These are phyloP conservation scores for Junonia oenone DNA, from an alignment of 2,888 invertebrate species.

Conservation along the genomic window DNA sequence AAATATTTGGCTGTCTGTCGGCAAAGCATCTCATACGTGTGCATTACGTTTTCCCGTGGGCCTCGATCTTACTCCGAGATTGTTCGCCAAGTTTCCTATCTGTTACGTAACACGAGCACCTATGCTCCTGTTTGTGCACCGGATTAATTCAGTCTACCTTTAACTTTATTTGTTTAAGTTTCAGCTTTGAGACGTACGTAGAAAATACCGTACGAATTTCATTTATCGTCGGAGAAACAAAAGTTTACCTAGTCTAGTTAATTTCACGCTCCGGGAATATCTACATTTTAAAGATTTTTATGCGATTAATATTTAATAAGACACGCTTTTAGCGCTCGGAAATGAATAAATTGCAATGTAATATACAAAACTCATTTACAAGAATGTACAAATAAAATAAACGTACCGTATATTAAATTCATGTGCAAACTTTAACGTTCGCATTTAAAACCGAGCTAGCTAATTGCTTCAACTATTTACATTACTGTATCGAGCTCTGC, in stretches of 20 bases:
- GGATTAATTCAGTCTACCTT: conserved; percentile 46
- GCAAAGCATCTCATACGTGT: conserved; percentile 27
- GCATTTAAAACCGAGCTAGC: conserved; percentile 18
- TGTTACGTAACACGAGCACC: conserved; percentile 34
- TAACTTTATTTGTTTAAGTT: conserved; percentile 9
- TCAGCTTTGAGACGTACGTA: conserved; percentile 2
- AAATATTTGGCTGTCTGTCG: conserved; percentile 6
- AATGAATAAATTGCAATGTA: not conserved
- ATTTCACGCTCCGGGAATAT: not conserved
- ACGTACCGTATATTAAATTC: conserved; percentile 22
- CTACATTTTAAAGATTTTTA: too few relatives aligned
- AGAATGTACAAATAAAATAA: conserved; percentile 1
- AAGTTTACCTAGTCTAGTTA: not conserved
- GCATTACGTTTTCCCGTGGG: conserved; percentile 46
- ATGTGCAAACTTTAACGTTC: conserved; percentile 22
- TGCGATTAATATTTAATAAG: too few relatives aligned
- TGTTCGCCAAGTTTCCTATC: conserved; percentile 44
- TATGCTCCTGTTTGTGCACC: conserved; percentile 49
- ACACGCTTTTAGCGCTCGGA: not conserved
- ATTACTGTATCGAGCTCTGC: conserved; percentile 38
- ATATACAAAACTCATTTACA: not conserved
- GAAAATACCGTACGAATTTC: conserved; percentile 1
- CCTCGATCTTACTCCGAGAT: conserved; percentile 50
- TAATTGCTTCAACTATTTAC: conserved; percentile 59
- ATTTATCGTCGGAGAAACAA: not conserved